A percentile compares a stretch with the other conserved stretches of the same genome.
These are phyloP conservation scores for Sphenopsis melanotis DNA, from an alignment of 2,797 vertebrate species.

Conservation along the genomic window DNA sequence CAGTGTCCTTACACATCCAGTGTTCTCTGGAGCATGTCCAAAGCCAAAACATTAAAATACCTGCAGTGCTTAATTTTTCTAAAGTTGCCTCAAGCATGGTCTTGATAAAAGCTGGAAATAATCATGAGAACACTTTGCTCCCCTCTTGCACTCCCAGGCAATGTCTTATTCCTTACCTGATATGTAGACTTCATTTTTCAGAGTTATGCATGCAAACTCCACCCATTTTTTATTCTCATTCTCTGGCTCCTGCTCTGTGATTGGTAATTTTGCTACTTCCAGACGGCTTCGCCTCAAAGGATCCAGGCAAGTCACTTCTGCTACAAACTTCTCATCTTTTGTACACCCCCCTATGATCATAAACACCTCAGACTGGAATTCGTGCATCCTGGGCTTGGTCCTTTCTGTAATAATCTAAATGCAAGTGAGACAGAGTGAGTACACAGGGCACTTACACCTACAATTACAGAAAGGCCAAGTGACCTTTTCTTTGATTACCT, in stretches of 20 bases:
- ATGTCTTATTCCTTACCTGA: constrained; percentile 81
- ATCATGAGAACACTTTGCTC: background rate
- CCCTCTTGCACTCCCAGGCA: background rate
- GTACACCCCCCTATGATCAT: constrained; percentile 97
- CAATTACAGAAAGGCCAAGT: background rate
- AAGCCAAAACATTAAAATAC: background rate
- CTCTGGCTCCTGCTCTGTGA: constrained; percentile 87
- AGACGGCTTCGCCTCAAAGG: constrained; percentile 92
- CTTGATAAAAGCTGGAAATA: background rate
- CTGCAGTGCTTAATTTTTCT: background rate
- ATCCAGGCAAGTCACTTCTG: constrained; percentile 95
- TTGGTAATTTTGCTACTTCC: constrained; percentile 91
- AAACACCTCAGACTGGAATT: constrained; percentile 96
- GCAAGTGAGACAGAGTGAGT: constrained; percentile 41
- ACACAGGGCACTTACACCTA: background rate
- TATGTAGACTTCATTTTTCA: constrained; percentile 95
- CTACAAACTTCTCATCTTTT: constrained; percentile 93
- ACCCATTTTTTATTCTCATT: constrained; percentile 94
- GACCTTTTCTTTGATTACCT: background rate
- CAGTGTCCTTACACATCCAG: background rate
- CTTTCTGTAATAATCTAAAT: constrained; percentile 91
- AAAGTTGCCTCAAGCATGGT: background rate
- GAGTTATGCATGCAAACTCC: constrained; percentile 93
- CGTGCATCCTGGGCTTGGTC: constrained; percentile 90
- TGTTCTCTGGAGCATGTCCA: background rate